Percentiles rank a stretch among this genome's conserved stretches.
phyloP scores from a whole-genome alignment of 2,113 vertebrate genomes.

The Paracanthobrama guichenoti region DNA sequence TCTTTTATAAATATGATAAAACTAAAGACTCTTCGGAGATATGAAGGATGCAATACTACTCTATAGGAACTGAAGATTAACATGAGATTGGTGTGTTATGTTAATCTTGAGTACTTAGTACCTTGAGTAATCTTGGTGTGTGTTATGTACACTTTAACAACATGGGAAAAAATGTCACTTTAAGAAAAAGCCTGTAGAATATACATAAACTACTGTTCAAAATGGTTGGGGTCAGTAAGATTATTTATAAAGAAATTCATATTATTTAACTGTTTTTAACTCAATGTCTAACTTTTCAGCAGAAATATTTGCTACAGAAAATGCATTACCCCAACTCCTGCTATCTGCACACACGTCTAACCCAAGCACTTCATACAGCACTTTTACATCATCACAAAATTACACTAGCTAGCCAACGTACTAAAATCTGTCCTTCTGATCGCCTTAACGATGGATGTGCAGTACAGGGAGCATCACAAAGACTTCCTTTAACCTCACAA shows the following conservation, averaged over 20 bases:
- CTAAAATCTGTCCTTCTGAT: slow-evolving; percentile 47
- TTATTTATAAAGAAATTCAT: too few species aligned
- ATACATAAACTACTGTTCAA: background rate
- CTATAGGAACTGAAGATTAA: too few species aligned
- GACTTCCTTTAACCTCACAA: slow-evolving; percentile 51
- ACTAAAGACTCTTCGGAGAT: too few species aligned
- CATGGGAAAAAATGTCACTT: too few species aligned
- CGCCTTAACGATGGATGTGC: slow-evolving; percentile 36
- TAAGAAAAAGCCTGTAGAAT: too few species aligned
- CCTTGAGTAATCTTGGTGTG: too few species aligned
- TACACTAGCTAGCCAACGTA: slow-evolving; percentile 61
- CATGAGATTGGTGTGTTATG: too few species aligned
- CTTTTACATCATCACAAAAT: slow-evolving; percentile 55
- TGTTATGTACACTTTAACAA: too few species aligned
- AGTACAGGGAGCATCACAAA: slow-evolving; percentile 45
- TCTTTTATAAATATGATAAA: too few species aligned
- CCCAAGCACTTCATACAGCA: background rate
- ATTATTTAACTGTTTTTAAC: background rate
- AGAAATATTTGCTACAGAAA: slow-evolving; percentile 3
- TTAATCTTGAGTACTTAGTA: too few species aligned
- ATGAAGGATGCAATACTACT: too few species aligned
- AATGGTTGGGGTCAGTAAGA: background rate
- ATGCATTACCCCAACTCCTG: slow-evolving; percentile 17
- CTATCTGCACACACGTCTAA: background rate
- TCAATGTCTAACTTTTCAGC: background rate